Base-by-base conservation (phyloP, 2,797 vertebrate genomes). In the Centropyge bicolor region DNA sequence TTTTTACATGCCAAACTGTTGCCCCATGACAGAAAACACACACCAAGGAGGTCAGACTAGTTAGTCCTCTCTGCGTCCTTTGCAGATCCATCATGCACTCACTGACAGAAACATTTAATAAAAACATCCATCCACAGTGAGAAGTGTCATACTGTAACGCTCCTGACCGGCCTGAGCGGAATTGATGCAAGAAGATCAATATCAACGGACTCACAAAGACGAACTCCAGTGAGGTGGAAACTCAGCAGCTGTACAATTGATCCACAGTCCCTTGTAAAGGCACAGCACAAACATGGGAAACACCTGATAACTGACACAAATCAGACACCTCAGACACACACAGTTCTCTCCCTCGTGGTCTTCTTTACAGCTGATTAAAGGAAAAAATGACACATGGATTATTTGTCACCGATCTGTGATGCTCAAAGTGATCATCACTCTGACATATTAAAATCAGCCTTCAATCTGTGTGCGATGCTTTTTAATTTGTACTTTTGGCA, bases 121-220 rank as follows among this genome's bases (percentile, higher is more conserved):
- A 71, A 61, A 59, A 24, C 62, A 75, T 76, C 41, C 54, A 22
- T 84, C 76, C 79, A 22, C 48, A 27, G 6, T 35, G 16, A 49
- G 35, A 65, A 52, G 57, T 36, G 31, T 63, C 63, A 24, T 45
- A 16, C 38, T 45, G 61, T 35, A 69, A n/a, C 3, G 0, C 22
- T 48, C 11, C 20, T 38, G 36, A 68, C 35, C 40, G 45, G 12
- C 36, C 13, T 24, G 57, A 70, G 54, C 20, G 52, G 60, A 74
- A 70, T 12, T 24, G 76, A 86, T 31, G 4, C 0, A 17, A 35
- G 5, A n/a, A 54, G 38, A 76, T 88, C 84, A 65, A 81, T 84
- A 74, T 57, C 35, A 59, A 60, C 40, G 20, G 45, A 76, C 65
- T 77, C 65, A 55, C 48, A 45, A 43, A 72, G 31, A n/a, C 52